Evolutionary conservation across 1,140 invertebrate genomes (phyloP).

Genomic region (Nylanderia fulva): DNA sequence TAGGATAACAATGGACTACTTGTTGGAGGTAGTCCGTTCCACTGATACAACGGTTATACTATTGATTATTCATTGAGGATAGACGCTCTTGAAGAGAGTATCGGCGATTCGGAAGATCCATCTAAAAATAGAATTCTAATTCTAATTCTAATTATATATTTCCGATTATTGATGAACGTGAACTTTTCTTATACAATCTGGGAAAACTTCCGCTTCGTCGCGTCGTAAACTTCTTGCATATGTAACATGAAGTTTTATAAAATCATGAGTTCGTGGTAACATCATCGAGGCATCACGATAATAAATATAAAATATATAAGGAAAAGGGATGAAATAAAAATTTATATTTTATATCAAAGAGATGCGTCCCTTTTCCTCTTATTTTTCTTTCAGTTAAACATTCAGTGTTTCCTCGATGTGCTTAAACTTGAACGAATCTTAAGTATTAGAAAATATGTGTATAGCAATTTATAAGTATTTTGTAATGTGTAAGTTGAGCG

Average conservation of each 20-base stretch:
- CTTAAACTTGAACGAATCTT: neutral
- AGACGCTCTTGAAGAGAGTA: constrained; percentile 66
- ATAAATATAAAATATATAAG: neutral
- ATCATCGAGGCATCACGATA: neutral
- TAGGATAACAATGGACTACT: constrained; percentile 81
- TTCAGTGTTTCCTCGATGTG: neutral
- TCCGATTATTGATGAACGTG: constrained; percentile 3
- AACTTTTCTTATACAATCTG: constrained; percentile 20
- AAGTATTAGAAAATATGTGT: neutral
- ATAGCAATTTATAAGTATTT: neutral
- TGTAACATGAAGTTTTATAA: neutral
- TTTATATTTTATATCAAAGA: neutral
- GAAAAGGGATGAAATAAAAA: neutral
- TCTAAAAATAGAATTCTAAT: constrained; percentile 51
- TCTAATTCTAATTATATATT: constrained; percentile 25
- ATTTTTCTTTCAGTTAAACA: no score
- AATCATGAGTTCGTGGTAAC: neutral
- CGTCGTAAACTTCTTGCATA: neutral
- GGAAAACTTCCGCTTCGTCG: neutral
- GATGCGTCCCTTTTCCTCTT: no score
- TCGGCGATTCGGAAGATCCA: neutral
- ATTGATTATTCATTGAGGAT: constrained; percentile 80
- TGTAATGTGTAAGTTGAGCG: neutral
- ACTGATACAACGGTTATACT: constrained; percentile 79
- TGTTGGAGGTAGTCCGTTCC: constrained; percentile 76